Evolutionary conservation across 2,113 vertebrate genomes (phyloP).

Genomic region (Podarcis raffonei): DNA sequence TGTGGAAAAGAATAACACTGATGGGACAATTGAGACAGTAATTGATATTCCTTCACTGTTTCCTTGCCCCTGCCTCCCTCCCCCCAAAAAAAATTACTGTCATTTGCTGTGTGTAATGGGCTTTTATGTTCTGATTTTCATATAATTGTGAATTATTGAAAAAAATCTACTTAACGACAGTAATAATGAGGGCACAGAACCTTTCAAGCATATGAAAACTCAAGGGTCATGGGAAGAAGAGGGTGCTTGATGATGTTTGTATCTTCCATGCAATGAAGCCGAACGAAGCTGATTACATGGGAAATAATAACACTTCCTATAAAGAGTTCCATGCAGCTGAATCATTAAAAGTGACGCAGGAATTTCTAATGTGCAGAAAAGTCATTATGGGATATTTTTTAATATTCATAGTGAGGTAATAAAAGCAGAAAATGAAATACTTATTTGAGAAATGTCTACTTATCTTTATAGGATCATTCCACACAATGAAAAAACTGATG

Average conservation of each 20-base stretch:
- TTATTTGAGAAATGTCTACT: background rate
- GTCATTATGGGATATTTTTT: background rate
- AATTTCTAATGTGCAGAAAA: background rate
- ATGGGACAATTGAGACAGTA: too few relatives aligned
- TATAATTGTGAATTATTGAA: too few relatives aligned
- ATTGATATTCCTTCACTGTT: too few relatives aligned
- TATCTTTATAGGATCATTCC: too few relatives aligned
- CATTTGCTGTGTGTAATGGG: too few relatives aligned
- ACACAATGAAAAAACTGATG: too few relatives aligned
- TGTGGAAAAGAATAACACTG: too few relatives aligned
- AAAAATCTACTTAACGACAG: too few relatives aligned
- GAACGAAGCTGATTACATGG: too few relatives aligned
- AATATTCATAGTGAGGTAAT: background rate
- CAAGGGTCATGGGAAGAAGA: background rate
- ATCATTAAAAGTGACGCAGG: background rate
- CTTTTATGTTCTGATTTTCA: too few relatives aligned
- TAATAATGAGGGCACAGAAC: background rate
- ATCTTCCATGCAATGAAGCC: background rate
- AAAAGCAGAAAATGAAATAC: background rate
- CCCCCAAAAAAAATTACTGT: too few relatives aligned
- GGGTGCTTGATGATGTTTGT: background rate
- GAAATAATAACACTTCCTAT: background rate
- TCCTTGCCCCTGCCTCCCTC: too few relatives aligned
- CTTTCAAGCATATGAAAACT: background rate
- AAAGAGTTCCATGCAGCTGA: background rate